These are phyloP conservation scores for Orientallactaga bullata DNA, from an alignment of 2,113 vertebrate genomes.

Conservation along the genomic window DNA sequence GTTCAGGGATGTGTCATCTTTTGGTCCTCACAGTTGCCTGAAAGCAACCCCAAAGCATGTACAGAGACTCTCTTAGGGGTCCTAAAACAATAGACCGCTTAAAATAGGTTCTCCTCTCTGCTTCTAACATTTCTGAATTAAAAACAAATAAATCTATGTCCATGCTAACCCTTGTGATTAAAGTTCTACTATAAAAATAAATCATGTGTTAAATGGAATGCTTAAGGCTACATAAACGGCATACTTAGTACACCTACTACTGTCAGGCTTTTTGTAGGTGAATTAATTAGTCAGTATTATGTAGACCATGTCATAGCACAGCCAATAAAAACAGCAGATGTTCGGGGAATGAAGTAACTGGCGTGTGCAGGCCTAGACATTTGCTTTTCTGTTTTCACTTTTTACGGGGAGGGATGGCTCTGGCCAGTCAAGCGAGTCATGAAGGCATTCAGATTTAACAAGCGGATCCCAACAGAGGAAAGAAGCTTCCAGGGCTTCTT, in stretches of 20 bases:
- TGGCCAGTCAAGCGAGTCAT: conserved; percentile 31
- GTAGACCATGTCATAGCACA: neutral
- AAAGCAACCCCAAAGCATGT: neutral
- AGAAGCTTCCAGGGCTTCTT: neutral
- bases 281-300: conserved; percentile 47
- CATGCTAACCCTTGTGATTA: neutral
- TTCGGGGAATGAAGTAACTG: conserved; percentile 48
- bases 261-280: neutral
- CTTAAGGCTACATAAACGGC: neutral
- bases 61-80: neutral
- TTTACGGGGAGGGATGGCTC: conserved; percentile 65
- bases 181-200: neutral
- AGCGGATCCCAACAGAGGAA: neutral
- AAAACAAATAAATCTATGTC: neutral
- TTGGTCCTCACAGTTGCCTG: fast-evolving
- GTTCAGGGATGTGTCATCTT: neutral
- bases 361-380: conserved; percentile 57
- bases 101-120: neutral
- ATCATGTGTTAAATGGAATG: fast-evolving
- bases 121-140: neutral
- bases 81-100: neutral
- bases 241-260: neutral
- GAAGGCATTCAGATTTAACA: conserved; percentile 30
- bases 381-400: conserved; percentile 27
- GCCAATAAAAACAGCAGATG: conserved; percentile 67